phyloP scores from a whole-genome alignment of 2,113 vertebrate genomes.

The Phyllostomus hastatus region DNA sequence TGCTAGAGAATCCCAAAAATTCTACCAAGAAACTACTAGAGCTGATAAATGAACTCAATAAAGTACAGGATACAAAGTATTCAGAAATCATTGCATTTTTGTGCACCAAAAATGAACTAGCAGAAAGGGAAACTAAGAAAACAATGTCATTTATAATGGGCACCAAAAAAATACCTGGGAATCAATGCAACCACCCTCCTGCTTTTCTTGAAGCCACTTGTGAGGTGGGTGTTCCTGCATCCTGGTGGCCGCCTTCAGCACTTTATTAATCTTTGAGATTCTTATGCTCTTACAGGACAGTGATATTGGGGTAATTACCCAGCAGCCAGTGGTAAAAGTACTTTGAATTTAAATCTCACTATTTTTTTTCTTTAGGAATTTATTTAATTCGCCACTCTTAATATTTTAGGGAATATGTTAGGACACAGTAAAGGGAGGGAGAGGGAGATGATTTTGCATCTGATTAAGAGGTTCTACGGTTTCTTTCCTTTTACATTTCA shows the following conservation, averaged over 20 bases:
- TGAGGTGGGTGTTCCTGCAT: background rate
- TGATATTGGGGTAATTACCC: background rate
- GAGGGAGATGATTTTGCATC: background rate
- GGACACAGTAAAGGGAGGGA: background rate
- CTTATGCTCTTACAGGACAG: background rate
- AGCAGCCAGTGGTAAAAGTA: background rate
- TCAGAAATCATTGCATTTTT: background rate
- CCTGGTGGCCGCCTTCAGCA: background rate
- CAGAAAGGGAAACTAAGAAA: background rate
- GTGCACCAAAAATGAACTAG: background rate
- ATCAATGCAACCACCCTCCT: background rate
- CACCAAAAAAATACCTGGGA: background rate
- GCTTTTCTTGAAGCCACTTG: background rate
- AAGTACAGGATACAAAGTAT: background rate
- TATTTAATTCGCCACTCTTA: background rate
- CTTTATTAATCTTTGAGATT: background rate
- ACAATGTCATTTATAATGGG: background rate
- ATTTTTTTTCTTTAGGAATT: background rate
- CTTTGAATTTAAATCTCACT: conserved; percentile 13
- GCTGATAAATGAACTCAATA: no score
- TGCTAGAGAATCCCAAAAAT: no score
- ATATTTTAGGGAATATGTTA: background rate
- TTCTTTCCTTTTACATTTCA: background rate
- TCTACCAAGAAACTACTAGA: no score
- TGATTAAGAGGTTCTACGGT: background rate